Percentiles rank a stretch among this genome's conserved stretches.
Conservation (phyloP, 2,113 vertebrate genomes). For the Asarcornis scutulata region DNA sequence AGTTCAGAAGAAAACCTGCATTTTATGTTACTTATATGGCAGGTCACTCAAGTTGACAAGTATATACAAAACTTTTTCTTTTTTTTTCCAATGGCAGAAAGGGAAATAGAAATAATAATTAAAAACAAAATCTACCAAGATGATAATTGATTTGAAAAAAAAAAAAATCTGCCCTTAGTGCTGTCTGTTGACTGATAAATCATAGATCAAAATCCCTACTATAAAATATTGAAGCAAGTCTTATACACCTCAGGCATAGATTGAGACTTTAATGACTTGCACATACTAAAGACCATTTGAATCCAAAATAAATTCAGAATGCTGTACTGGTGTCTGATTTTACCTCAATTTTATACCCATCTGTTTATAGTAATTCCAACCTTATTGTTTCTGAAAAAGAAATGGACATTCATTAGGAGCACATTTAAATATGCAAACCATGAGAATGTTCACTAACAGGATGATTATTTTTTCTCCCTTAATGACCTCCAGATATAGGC, state of each 20-base stretch:
- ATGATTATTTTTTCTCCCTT: neutral
- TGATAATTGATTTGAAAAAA: conserved; percentile 70
- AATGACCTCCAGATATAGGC: neutral
- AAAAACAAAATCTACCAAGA: neutral
- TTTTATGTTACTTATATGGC: conserved; percentile 15
- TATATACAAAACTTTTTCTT: neutral
- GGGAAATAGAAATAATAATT: conserved; percentile 25
- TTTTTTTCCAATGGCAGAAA: conserved; percentile 22
- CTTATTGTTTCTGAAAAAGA: neutral
- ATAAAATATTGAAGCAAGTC: conserved; percentile 77
- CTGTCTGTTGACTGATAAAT: conserved; percentile 76
- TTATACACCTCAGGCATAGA: conserved; percentile 44
- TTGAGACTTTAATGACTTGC: conserved; percentile 65
- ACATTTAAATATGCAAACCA: neutral
- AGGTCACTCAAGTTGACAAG: conserved; percentile 63
- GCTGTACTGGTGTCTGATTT: conserved; percentile 42
- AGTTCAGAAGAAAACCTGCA: conserved; percentile 26
- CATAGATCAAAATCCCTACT: conserved; percentile 77
- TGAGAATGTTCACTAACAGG: neutral
- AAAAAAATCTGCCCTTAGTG: conserved; percentile 16
- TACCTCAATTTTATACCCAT: conserved; percentile 28
- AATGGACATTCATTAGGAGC: neutral
- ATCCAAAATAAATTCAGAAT: conserved; percentile 67
- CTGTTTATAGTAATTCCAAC: conserved; percentile 31
- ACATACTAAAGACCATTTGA: conserved; percentile 68